A percentile compares a stretch with the other conserved stretches of the same genome.
Conservation (phyloP, 2,113 vertebrate species). For the Athene noctua region DNA sequence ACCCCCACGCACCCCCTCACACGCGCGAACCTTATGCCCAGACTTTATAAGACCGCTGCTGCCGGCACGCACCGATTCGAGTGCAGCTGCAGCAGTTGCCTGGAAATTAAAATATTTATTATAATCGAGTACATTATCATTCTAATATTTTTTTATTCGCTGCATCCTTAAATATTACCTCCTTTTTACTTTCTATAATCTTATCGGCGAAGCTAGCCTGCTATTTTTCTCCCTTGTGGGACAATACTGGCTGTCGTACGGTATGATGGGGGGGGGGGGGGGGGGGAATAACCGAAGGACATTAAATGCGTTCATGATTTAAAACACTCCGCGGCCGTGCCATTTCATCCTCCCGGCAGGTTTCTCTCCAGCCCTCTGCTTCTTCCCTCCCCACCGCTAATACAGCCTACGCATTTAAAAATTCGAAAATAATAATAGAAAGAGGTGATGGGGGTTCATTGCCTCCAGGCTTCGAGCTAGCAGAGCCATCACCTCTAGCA, state of each 20-base stretch:
- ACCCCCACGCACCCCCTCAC: neutral
- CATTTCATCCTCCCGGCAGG: neutral
- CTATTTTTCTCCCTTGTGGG: constrained; percentile 51
- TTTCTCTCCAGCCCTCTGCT: neutral
- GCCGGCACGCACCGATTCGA: neutral
- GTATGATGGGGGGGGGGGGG: neutral
- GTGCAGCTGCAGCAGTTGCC: neutral
- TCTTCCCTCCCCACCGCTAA: neutral
- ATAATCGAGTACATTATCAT: neutral
- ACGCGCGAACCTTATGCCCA: neutral
- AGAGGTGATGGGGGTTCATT: neutral
- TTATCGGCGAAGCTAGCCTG: constrained; percentile 20
- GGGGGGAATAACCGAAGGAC: constrained; percentile 18
- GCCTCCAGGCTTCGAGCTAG: neutral
- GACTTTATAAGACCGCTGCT: constrained; percentile 27
- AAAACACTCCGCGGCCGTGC: neutral
- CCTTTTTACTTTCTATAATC: constrained; percentile 55
- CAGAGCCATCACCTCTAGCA: neutral
- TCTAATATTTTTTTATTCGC: neutral
- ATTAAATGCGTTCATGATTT: constrained; percentile 49
- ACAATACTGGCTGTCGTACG: neutral
- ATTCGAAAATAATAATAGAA: neutral
- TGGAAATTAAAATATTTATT: constrained; percentile 22
- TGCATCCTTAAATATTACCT: neutral
- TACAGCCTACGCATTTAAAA: neutral